These are phyloP conservation scores for Leptothorax acervorum DNA, from an alignment of 2,888 invertebrate genomes.

Conservation along the genomic window DNA sequence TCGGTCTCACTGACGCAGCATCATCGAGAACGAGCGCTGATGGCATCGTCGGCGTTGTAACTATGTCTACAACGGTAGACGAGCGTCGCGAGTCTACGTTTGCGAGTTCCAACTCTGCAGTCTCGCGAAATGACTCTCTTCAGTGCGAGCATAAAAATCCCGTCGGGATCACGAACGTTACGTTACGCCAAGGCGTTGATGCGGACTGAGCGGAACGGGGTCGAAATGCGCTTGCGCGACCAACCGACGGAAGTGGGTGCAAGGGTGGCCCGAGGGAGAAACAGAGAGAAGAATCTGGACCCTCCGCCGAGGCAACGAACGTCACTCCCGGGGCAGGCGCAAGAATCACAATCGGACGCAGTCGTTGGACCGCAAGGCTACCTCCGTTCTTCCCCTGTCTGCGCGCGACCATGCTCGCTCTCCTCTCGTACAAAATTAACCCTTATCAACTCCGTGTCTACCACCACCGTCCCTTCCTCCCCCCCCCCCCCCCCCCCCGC, in stretches of 20 bases:
- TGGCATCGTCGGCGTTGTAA: constrained; percentile 40
- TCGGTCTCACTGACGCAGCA: constrained; percentile 36
- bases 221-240: constrained; percentile 78
- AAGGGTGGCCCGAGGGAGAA: constrained; percentile 55
- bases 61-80: constrained; percentile 8
- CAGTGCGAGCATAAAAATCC: constrained; percentile 55
- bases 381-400: constrained; percentile 55
- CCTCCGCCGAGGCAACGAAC: constrained; percentile 66
- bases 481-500: neutral
- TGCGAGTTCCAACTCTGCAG: neutral
- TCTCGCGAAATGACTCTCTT: constrained; percentile 38
- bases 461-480: constrained; percentile 56
- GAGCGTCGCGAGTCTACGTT: constrained; percentile 16
- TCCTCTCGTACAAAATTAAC: constrained; percentile 85
- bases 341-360: constrained; percentile 81
- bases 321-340: constrained; percentile 78
- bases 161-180: constrained; percentile 65
- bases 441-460: constrained; percentile 84
- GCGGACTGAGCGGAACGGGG: constrained; percentile 74
- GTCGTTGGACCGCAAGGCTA: constrained; percentile 71
- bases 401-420: constrained; percentile 78
- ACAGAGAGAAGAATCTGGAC: constrained; percentile 51
- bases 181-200: constrained; percentile 70
- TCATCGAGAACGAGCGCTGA: neutral
- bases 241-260: constrained; percentile 63